A percentile compares a stretch with the other conserved stretches of the same genome.
phyloP scores from a whole-genome alignment of 1,140 invertebrate genomes.

The Drosophila seguyi region DNA sequence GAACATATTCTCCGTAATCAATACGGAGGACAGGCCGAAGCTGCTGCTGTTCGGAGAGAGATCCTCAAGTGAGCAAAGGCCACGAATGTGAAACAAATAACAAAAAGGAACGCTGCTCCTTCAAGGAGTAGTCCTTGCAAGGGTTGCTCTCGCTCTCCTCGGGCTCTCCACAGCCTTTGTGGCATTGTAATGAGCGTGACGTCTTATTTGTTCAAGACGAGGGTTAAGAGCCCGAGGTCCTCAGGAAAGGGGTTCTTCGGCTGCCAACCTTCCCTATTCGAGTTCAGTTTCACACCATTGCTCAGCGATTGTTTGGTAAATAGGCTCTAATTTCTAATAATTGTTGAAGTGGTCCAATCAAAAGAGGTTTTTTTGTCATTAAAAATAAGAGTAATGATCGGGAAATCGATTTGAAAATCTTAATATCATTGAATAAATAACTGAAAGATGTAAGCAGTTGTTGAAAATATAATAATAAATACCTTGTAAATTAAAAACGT shows the following conservation, averaged over 20 bases:
- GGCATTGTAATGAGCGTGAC: slow-evolving; percentile 66
- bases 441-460: background rate
- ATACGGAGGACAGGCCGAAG: slow-evolving; percentile 35
- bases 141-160: slow-evolving; percentile 27
- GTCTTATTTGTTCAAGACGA: slow-evolving; percentile 58
- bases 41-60: slow-evolving; percentile 27
- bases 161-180: slow-evolving; percentile 24
- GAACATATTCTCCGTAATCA: slow-evolving; percentile 66
- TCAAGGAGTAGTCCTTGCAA: slow-evolving; percentile 27
- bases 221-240: slow-evolving; percentile 25
- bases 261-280: background rate
- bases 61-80: slow-evolving; percentile 71
- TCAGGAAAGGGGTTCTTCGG: slow-evolving; percentile 9
- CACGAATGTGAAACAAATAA: slow-evolving; percentile 78
- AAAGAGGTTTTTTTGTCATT: slow-evolving; percentile 5
- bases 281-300: slow-evolving; percentile 68
- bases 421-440: background rate
- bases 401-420: background rate
- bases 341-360: slow-evolving; percentile 56
- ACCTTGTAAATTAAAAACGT: background rate
- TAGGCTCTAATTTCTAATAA: slow-evolving; percentile 67
- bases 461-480: background rate
- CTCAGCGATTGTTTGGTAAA: slow-evolving; percentile 64
- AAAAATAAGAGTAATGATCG: background rate
- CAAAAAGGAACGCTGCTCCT: slow-evolving; percentile 51